Percentiles rank a stretch among this genome's conserved stretches.
Evolutionary conservation across 2,113 vertebrate genomes (phyloP).

Genomic region (Penelope pileata): DNA sequence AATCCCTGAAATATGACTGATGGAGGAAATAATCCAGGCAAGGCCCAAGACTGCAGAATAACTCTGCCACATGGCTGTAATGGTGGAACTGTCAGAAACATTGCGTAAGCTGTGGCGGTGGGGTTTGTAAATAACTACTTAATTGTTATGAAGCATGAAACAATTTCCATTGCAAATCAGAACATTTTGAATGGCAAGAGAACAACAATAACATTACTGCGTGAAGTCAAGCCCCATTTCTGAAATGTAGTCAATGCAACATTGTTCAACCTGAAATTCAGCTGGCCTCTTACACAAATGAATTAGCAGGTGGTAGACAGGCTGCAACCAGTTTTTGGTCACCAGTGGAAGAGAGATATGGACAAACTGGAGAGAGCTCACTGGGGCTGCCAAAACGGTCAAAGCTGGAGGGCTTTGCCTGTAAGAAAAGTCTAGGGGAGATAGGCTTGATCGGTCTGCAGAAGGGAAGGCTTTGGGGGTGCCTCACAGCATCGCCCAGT

Average conservation of each 20-base stretch:
- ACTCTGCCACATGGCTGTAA: neutral
- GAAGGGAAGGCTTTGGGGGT: neutral
- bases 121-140: neutral
- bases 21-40: neutral
- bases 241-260: neutral
- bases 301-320: neutral
- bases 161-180: neutral
- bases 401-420: neutral
- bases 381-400: neutral
- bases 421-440: neutral
- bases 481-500: neutral
- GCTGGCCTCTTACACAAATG: neutral
- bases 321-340: neutral
- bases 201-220: neutral
- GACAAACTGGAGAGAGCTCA: neutral
- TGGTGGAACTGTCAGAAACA: neutral
- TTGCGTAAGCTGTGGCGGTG: neutral
- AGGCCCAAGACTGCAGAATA: neutral
- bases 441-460: neutral
- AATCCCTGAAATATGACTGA: neutral
- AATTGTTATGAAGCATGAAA: neutral
- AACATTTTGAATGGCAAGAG: neutral
- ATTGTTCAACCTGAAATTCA: neutral
- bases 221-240: neutral
- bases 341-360: fast-evolving